These are phyloP conservation scores for Megastigmus dorsalis DNA, from an alignment of 2,888 invertebrate genomes.

Conservation along the genomic window DNA sequence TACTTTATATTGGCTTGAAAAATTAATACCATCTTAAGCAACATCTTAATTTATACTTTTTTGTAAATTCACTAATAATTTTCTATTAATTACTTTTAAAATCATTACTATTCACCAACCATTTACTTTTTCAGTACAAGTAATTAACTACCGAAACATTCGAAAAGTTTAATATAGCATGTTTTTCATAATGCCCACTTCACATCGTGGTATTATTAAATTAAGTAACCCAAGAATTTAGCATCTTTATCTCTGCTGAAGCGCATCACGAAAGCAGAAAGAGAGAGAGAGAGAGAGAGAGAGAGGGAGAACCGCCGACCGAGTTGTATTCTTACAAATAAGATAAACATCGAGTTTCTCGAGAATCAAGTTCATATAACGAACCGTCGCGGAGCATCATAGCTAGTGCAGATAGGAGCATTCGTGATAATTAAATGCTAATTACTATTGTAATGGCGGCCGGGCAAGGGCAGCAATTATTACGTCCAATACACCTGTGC, in stretches of 20 bases:
- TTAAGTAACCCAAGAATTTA: conserved; percentile 5
- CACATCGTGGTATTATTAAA: conserved; percentile 15
- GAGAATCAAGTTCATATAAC: conserved; percentile 48
- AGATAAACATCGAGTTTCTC: conserved; percentile 43
- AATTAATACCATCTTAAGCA: no score
- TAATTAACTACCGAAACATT: not conserved
- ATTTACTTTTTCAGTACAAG: not conserved
- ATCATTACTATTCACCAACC: no score
- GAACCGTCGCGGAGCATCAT: conserved; percentile 41
- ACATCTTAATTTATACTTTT: no score
- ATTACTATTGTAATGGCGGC: conserved; percentile 51
- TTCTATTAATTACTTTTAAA: no score
- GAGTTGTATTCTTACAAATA: conserved; percentile 34
- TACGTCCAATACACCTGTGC: conserved; percentile 44
- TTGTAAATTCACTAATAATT: no score
- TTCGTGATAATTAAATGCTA: conserved; percentile 55
- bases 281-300: not conserved
- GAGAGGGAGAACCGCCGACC: not conserved
- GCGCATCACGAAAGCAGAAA: conserved; percentile 6
- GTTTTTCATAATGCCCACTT: no score
- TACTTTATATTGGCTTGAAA: no score
- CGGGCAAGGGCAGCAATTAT: conserved; percentile 55
- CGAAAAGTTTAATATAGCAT: not conserved
- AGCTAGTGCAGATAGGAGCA: conserved; percentile 17
- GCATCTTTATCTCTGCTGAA: conserved; percentile 7